phyloP scores from a whole-genome alignment of 2,888 invertebrate species.

The Anaspis maculata region DNA sequence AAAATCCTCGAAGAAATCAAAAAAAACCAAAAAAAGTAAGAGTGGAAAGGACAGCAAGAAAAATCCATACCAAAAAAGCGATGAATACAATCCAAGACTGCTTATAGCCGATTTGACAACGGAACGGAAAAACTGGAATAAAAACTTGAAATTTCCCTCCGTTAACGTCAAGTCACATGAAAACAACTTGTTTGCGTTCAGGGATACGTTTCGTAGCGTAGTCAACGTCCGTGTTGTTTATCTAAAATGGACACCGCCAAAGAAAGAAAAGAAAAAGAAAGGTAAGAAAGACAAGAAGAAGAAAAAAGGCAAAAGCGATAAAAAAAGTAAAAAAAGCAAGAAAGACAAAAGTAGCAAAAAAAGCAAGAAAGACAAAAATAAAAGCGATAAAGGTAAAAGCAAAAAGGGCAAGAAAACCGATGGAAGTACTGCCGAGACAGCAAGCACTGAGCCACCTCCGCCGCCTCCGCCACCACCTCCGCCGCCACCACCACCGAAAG shows the following conservation, averaged over 20 bases:
- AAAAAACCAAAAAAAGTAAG: constrained; percentile 3
- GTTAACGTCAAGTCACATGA: not conserved
- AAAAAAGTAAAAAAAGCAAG: not conserved
- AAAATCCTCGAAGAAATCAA: constrained; percentile 3
- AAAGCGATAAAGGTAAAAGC: not conserved
- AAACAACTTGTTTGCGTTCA: not conserved
- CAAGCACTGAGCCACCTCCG: not conserved
- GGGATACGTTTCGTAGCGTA: not conserved
- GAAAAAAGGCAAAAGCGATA: not conserved
- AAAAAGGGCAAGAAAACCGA: not conserved
- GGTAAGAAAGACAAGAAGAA: not conserved
- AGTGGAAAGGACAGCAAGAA: constrained; percentile 1
- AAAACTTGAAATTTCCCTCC: not conserved
- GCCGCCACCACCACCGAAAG: not conserved
- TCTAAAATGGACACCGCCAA: not conserved
- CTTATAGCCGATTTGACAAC: not conserved
- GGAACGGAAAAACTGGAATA: not conserved
- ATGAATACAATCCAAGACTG: not conserved
- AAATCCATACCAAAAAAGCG: not conserved
- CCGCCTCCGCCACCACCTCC: too few relatives aligned
- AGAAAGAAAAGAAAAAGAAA: constrained; percentile 1
- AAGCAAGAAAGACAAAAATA: not conserved
- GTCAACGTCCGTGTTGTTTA: not conserved
- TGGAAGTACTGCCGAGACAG: not conserved
- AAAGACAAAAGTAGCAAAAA: not conserved